Base-by-base conservation (phyloP, 1,140 invertebrate genomes). In the Brachystomella parvula region DNA sequence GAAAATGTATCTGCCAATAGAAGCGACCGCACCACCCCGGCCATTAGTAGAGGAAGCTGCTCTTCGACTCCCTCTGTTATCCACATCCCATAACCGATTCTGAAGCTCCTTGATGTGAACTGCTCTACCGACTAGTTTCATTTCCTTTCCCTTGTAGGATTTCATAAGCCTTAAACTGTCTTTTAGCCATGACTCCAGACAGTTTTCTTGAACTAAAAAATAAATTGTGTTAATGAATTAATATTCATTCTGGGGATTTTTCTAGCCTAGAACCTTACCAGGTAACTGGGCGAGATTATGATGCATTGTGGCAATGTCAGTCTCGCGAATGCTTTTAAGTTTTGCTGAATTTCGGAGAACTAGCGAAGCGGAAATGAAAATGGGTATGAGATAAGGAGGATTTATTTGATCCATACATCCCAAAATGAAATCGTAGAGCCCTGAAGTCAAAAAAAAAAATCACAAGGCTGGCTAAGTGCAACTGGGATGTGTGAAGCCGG, bases 231-330 rank as follows among this genome's bases (percentile, higher is more conserved):
- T n/a, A n/a, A n/a, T n/a, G n/a, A n/a, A n/a, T n/a, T n/a, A n/a
- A n/a, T n/a, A n/a, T n/a, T n/a, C n/a, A n/a, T n/a, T n/a, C n/a
- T n/a, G n/a, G n/a, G n/a, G n/a, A n/a, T n/a, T n/a, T n/a, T n/a
- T n/a, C n/a, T n/a, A n/a, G n/a, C n/a, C n/a, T n/a, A n/a, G n/a
- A n/a, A n/a, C n/a, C n/a, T n/a, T n/a, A n/a, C n/a, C n/a, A n/a
- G 71, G 71, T 6, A 73, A 61, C n/a, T 64, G 30, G 2, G 71
- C 33, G 2, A 73, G 56, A 12, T 62, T 61, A n/a, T 69, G 62
- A 35, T 73, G 71, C 69, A 73, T 71, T 1, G 67, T 53, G 2
- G 71, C 71, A 28, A 73, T 69, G 35, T 73, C 71, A 1, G 56
- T 69, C 24, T 71, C 69, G 3, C 19, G 19, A 47, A 70, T 56